Conservation (phyloP, 2,888 invertebrate species). For the Sphaerophoria taeniata region DNA sequence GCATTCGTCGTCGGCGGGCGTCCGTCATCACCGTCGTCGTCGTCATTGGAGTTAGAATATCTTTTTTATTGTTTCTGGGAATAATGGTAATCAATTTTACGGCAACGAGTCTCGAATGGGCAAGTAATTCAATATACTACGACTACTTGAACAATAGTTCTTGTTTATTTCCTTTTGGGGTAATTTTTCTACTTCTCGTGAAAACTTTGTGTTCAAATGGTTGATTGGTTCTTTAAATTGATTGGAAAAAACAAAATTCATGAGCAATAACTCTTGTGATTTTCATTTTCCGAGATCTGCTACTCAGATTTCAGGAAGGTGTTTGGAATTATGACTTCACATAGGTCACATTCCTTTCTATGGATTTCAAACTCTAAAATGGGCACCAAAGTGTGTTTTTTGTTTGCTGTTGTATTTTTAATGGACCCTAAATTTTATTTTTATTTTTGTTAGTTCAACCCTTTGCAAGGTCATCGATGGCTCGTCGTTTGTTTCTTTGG, state of each 20-base stretch:
- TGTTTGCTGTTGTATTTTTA: background rate
- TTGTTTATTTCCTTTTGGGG: conserved; percentile 30
- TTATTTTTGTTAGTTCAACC: conserved; percentile 16
- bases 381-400: background rate
- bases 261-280: conserved; percentile 18
- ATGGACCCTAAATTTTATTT: conserved; percentile 8
- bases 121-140: conserved; percentile 15
- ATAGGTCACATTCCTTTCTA: background rate
- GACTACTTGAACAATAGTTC: background rate
- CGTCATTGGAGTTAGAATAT: conserved; percentile 30
- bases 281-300: background rate
- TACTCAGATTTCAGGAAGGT: conserved; percentile 20
- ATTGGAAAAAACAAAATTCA: conserved; percentile 34
- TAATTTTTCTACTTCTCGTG: background rate
- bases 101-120: conserved; percentile 26
- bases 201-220: conserved; percentile 29
- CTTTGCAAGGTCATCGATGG: conserved; percentile 14
- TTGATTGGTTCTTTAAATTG: conserved; percentile 47
- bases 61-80: conserved; percentile 45
- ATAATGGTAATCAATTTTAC: conserved; percentile 48
- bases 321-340: conserved; percentile 27
- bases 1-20: background rate
- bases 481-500: conserved; percentile 3
- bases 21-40: background rate
- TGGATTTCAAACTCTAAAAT: background rate